phyloP scores from a whole-genome alignment of 2,888 invertebrate genomes.

The Hypselothyrea guttata region DNA sequence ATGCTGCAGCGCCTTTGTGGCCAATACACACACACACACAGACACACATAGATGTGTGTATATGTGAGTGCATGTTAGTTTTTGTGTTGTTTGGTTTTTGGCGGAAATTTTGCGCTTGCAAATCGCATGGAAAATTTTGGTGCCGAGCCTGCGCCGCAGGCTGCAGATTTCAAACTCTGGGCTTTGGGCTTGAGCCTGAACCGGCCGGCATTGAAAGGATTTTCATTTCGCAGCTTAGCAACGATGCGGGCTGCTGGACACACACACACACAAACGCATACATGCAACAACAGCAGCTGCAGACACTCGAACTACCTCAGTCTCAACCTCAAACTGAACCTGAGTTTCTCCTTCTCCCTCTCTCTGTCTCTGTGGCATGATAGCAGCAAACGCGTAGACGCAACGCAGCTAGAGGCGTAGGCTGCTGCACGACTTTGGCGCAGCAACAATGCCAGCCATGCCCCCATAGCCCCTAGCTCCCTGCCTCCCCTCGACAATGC shows the following conservation, averaged over 20 bases:
- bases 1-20: constrained; percentile 46
- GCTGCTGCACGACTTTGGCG: constrained; percentile 41
- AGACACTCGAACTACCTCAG: constrained; percentile 21
- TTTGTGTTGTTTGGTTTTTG: constrained; percentile 65
- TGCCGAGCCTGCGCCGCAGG: neutral
- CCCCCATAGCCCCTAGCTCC: neutral
- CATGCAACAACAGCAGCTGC: constrained; percentile 5
- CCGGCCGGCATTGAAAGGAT: constrained; percentile 55
- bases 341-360: neutral
- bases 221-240: constrained; percentile 74
- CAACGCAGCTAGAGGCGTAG: constrained; percentile 28
- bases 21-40: neutral
- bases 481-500: constrained; percentile 33
- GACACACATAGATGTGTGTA: constrained; percentile 7
- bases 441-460: constrained; percentile 41
- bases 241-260: constrained; percentile 50
- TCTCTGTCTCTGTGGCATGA: neutral
- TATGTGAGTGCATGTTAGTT: constrained; percentile 40
- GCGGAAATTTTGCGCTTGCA: constrained; percentile 76
- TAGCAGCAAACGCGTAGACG: constrained; percentile 16
- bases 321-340: constrained; percentile 8
- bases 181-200: constrained; percentile 49
- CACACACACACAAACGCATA: constrained; percentile 20
- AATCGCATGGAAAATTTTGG: constrained; percentile 72
- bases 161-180: constrained; percentile 34